phyloP scores from a whole-genome alignment of 2,113 vertebrate species.

The Pseudorasbora parva region DNA sequence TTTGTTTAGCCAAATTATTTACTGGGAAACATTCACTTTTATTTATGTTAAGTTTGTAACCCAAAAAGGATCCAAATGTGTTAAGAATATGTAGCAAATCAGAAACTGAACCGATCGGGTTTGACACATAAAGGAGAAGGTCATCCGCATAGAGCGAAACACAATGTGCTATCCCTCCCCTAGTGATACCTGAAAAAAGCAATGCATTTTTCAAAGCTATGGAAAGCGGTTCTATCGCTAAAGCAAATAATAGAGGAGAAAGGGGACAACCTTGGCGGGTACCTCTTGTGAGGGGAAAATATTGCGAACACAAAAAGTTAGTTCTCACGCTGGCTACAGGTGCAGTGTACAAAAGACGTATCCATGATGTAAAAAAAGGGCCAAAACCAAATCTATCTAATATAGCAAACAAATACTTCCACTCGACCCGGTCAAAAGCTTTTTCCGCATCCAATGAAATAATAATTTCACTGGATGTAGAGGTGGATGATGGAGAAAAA shows the following conservation, averaged over 20 bases:
- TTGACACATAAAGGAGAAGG: background rate
- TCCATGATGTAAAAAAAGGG: background rate
- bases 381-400: background rate
- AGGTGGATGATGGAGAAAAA: no score
- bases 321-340: background rate
- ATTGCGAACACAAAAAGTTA: no score
- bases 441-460: background rate
- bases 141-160: no score
- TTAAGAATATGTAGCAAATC: no score
- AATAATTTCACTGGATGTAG: no score
- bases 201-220: no score
- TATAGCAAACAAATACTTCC: background rate
- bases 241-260: background rate
- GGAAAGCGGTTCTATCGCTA: no score
- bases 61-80: background rate
- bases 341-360: background rate
- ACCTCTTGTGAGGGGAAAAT: no score
- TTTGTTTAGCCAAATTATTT: background rate
- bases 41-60: background rate
- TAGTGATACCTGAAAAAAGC: no score
- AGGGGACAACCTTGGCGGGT: background rate
- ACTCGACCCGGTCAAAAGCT: background rate
- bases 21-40: background rate
- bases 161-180: no score
- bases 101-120: no score